Percentiles rank a stretch among this genome's conserved stretches.
Conservation (phyloP, 2,113 vertebrate genomes). For the Saguinus imperator region DNA sequence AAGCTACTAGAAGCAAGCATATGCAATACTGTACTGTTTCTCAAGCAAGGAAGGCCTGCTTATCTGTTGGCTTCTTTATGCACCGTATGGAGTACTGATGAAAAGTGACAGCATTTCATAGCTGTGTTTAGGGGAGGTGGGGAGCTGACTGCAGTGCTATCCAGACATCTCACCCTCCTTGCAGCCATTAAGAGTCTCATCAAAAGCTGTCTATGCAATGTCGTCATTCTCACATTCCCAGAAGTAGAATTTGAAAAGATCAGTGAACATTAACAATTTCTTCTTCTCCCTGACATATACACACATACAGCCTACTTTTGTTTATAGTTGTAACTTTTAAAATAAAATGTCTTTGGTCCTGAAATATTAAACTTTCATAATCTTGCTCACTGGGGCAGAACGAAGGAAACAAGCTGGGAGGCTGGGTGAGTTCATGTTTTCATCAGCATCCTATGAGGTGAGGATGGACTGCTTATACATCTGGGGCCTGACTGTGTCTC, state of each 20-base stretch:
- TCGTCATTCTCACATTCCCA: not conserved
- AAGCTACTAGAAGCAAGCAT: not conserved
- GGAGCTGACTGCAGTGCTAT: not conserved
- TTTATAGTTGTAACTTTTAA: not conserved
- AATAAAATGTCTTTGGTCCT: not conserved
- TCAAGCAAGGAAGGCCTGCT: not conserved
- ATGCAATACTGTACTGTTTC: not conserved
- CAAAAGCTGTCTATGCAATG: not conserved
- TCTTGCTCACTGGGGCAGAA: not conserved
- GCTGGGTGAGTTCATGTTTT: not conserved
- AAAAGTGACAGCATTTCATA: not conserved
- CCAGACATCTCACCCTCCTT: accelerated
- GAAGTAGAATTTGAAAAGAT: not conserved
- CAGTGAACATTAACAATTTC: not conserved
- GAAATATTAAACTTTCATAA: not conserved
- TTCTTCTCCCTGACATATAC: not conserved
- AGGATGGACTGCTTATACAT: not conserved
- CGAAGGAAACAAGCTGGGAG: not conserved
- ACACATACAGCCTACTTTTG: not conserved
- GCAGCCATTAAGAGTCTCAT: not conserved
- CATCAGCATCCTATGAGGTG: not conserved
- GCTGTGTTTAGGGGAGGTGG: not conserved
- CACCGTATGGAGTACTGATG: not conserved
- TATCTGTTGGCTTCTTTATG: not conserved
- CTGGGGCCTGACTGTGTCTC: not conserved